Base-by-base conservation (phyloP, 1,140 invertebrate species). In the Drosophila hydei region DNA sequence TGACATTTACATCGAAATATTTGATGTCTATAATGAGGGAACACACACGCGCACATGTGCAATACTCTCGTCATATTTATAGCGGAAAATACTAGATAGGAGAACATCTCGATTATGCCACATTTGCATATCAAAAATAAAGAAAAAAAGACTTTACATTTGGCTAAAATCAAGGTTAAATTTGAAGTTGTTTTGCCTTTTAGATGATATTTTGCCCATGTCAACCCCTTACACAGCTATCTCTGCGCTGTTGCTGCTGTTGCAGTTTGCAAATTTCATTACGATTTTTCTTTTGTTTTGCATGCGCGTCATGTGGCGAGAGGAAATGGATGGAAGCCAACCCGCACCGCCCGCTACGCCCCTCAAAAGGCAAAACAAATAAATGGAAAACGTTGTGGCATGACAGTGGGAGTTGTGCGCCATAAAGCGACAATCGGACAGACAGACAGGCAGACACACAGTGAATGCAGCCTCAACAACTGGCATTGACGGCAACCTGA, bases 231-330 rank as follows among this genome's bases (percentile, higher is more conserved):
- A 52, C 42, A 11, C 68, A 55, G 30, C 23, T 55, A 42, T 36
- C 50, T 42, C 38, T 42, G 14, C 58, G 30, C 48, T 67, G 23
- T 73, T 50, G 30, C 48, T 67, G 23, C 73, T 50, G 67, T 76
- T 75, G 80, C 79, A 85, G 72, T 85, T 84, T 76, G 11, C 80
- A 72, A 84, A 84, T 84, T 84, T 84, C 79, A 84, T 84, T 85
- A 84, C 62, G 68, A 62, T 85, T 85, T 83, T 85, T 76, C 76
- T 60, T 83, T 83, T 85, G 80, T 85, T 75, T 85, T 51, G 47
- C 27, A 33, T 19, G 50, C 63, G 48, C 55, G 42, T 23, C 64
- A 56, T 65, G 38, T 70, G 64, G 40, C 33, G 69, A 70, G 74
- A 69, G 78, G 71, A 84, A 81, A 84, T 67, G 58, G 79, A 33